phyloP scores from a whole-genome alignment of 2,888 invertebrate genomes.

The Harpalus rubripes region DNA sequence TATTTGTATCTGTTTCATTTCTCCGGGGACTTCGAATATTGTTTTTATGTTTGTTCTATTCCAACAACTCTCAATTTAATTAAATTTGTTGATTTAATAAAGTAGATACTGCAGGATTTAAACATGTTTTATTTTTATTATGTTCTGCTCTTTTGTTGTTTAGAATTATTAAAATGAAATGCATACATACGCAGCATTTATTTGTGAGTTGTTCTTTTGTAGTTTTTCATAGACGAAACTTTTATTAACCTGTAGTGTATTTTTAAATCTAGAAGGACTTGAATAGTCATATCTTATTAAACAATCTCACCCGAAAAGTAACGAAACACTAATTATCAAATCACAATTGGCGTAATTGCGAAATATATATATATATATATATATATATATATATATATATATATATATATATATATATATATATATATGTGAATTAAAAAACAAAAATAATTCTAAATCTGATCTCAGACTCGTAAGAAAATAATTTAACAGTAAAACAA shows the following conservation, averaged over 20 bases:
- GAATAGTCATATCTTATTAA: too few relatives aligned
- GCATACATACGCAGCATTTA: not conserved
- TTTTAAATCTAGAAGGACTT: too few relatives aligned
- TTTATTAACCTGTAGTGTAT: not conserved
- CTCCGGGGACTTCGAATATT: constrained; percentile 31
- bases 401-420: too few relatives aligned
- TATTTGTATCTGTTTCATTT: constrained; percentile 43
- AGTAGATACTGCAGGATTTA: constrained; percentile 21
- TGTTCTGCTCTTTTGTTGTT: not conserved
- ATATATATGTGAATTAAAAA: too few relatives aligned
- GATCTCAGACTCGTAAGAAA: too few relatives aligned
- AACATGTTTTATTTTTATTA: constrained; percentile 19
- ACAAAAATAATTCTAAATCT: not conserved
- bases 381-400: too few relatives aligned
- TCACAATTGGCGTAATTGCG: too few relatives aligned
- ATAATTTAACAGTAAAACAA: too few relatives aligned
- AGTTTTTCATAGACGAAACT: not conserved
- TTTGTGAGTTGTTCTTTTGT: not conserved
- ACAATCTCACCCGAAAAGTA: too few relatives aligned
- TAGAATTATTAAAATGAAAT: not conserved
- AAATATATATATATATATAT: too few relatives aligned
- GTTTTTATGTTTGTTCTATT: constrained; percentile 44
- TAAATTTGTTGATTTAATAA: constrained; percentile 45
- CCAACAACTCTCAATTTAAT: constrained; percentile 34
- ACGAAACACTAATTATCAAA: too few relatives aligned